Percentiles rank a stretch among this genome's conserved stretches.
Evolutionary conservation across 2,113 vertebrate species (phyloP).

Genomic region (Cyprichromis sp.): DNA sequence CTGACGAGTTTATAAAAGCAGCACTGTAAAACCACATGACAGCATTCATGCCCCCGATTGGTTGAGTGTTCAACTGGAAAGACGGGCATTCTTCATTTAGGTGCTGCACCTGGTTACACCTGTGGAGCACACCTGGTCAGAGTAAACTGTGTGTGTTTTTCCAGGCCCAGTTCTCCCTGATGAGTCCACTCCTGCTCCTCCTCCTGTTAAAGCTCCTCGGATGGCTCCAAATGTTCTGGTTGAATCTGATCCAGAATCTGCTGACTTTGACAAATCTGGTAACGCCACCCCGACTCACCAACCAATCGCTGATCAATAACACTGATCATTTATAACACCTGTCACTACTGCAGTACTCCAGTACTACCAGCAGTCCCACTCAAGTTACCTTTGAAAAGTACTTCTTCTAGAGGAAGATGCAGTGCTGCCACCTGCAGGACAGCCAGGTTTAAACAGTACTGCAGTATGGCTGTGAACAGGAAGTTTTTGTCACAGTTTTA

Average conservation of each 20-base stretch:
- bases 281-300: not conserved
- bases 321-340: not conserved
- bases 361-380: not conserved
- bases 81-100: not conserved
- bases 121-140: not conserved
- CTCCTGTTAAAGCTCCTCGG: not conserved
- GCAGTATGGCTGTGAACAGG: not conserved
- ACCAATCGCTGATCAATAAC: not conserved
- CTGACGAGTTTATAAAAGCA: not conserved
- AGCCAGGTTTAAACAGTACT: not conserved
- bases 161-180: slow-evolving; percentile 15
- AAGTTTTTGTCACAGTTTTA: not conserved
- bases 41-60: not conserved
- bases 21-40: not conserved
- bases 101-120: not conserved
- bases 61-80: not conserved
- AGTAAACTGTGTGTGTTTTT: not conserved
- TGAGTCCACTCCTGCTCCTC: not conserved
- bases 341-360: not conserved
- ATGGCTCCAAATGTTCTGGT: not conserved
- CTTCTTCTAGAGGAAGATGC: not conserved
- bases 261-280: not conserved
- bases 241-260: not conserved
- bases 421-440: not conserved
- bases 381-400: not conserved